phyloP scores from a whole-genome alignment of 2,113 vertebrate species.

The Hipposideros armiger region DNA sequence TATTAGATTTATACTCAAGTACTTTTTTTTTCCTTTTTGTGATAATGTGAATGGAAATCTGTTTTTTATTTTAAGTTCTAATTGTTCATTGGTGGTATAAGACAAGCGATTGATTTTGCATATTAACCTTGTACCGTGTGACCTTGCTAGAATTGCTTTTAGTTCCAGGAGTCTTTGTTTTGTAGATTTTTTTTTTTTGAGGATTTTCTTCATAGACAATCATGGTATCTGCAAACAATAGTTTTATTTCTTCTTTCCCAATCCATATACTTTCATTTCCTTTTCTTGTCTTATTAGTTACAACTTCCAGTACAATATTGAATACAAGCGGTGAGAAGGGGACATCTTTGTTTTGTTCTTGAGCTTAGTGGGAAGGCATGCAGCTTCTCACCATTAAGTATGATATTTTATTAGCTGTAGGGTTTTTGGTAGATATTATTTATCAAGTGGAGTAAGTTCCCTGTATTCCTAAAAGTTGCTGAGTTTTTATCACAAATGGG shows the following conservation, averaged over 20 bases:
- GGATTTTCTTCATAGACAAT: neutral
- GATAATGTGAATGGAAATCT: neutral
- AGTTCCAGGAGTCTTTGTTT: neutral
- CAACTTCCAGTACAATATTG: neutral
- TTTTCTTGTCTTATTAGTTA: neutral
- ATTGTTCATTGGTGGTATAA: conserved; percentile 1
- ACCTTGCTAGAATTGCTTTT: neutral
- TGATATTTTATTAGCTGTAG: neutral
- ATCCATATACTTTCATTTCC: neutral
- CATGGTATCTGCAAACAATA: neutral
- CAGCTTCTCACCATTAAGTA: conserved; percentile 1
- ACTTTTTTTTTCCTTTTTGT: conserved; percentile 20
- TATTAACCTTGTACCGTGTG: neutral
- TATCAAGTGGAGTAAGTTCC: neutral
- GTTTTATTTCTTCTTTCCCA: conserved; percentile 31
- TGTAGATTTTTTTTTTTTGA: neutral
- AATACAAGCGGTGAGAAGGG: neutral
- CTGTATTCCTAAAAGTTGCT: neutral
- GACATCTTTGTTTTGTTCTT: conserved; percentile 7
- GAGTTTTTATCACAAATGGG: neutral
- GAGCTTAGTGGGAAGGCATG: neutral
- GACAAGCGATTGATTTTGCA: conserved; percentile 1
- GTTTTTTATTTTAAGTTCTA: neutral
- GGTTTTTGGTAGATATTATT: conserved; percentile 9
- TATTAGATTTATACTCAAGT: conserved; percentile 29